These are phyloP conservation scores for Chionoecetes opilio DNA, from an alignment of 1,140 invertebrate species.

Conservation along the genomic window DNA sequence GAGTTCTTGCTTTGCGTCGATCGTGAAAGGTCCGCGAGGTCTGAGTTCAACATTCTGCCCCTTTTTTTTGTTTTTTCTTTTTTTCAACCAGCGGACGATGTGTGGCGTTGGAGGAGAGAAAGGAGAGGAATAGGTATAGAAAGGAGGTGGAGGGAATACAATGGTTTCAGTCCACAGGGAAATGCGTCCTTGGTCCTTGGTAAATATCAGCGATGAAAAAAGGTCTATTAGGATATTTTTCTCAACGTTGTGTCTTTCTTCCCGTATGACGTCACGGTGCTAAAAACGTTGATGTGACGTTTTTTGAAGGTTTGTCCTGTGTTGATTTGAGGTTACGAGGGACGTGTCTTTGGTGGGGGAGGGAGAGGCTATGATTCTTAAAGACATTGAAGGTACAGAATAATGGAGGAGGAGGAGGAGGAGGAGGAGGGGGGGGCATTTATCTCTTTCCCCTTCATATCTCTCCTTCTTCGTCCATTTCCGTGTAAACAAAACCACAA, in stretches of 20 bases:
- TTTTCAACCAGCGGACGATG: background rate
- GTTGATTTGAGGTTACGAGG: too few species aligned
- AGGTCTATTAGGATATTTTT: too few species aligned
- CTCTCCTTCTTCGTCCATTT: constrained; percentile 12
- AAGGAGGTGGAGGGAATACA: too few species aligned
- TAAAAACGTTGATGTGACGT: too few species aligned
- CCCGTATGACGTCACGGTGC: too few species aligned
- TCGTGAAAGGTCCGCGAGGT: constrained; percentile 21
- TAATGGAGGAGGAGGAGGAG: background rate
- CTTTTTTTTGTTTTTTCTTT: background rate
- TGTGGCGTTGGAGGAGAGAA: background rate
- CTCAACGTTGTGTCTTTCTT: too few species aligned
- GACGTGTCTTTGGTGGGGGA: too few species aligned
- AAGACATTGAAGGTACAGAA: background rate
- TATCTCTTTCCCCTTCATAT: background rate
- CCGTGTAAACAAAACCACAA: background rate
- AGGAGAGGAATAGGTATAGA: too few species aligned
- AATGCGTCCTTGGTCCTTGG: too few species aligned
- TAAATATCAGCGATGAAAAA: too few species aligned
- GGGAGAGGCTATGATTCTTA: background rate
- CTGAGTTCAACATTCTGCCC: background rate
- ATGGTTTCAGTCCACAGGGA: too few species aligned
- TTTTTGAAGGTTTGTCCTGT: too few species aligned
- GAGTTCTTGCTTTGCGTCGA: background rate
- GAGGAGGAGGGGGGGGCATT: background rate